Evolutionary conservation across 2,888 invertebrate genomes (phyloP).

Genomic region (Chrysolina haemoptera): DNA sequence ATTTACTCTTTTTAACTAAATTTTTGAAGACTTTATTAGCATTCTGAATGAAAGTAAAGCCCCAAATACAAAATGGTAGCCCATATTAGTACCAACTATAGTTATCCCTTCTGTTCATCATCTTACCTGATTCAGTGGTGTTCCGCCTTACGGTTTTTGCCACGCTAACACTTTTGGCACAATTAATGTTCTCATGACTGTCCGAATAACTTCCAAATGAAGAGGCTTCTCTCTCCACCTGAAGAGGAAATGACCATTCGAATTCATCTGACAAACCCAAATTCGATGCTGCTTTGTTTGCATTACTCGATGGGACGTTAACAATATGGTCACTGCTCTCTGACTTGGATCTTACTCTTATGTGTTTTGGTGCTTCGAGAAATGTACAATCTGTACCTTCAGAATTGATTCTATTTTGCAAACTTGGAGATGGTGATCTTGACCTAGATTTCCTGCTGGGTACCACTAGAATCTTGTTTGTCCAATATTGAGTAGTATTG

Average conservation of each 20-base stretch:
- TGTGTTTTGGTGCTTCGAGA: background rate
- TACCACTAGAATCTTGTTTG: conserved; percentile 50
- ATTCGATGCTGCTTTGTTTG: conserved; percentile 9
- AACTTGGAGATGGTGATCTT: conserved; percentile 33
- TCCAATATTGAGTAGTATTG: conserved; percentile 55
- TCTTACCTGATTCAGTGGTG: background rate
- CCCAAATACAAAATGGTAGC: no score
- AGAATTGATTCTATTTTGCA: background rate
- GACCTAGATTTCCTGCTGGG: conserved; percentile 48
- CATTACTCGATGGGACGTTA: background rate
- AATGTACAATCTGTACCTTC: background rate
- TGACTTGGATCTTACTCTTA: background rate
- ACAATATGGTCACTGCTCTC: background rate
- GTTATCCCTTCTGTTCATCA: no score
- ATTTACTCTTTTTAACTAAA: no score
- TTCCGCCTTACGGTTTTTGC: background rate
- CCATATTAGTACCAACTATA: no score
- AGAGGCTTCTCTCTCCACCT: background rate
- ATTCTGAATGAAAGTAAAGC: no score
- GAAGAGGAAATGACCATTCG: conserved; percentile 11
- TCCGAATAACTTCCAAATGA: background rate
- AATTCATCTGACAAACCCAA: background rate
- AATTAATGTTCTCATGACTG: background rate
- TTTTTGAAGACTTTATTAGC: no score
- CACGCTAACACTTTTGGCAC: background rate